Evolutionary conservation across 2,888 invertebrate species (phyloP).

Genomic region (Teleogryllus oceanicus): DNA sequence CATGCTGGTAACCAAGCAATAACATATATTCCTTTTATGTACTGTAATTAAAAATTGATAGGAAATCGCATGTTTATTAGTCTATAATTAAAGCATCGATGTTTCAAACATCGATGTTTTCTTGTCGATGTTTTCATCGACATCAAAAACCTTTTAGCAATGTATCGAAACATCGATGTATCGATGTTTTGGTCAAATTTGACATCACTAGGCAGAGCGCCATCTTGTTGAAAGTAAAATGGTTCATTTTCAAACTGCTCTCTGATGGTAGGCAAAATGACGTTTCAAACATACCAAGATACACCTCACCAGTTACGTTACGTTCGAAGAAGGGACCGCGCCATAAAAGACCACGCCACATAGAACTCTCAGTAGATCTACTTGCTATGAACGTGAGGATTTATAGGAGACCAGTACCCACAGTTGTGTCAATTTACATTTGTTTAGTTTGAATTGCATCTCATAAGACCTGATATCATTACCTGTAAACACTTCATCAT

Average conservation of each 20-base stretch:
- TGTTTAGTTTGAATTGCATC: background rate
- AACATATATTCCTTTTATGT: too few relatives aligned
- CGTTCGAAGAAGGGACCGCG: constrained; percentile 34
- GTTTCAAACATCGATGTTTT: too few relatives aligned
- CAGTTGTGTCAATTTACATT: constrained; percentile 41
- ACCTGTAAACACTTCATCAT: background rate
- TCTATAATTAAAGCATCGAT: too few relatives aligned
- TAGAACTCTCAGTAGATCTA: constrained; percentile 38
- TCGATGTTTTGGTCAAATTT: too few relatives aligned
- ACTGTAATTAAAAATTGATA: too few relatives aligned
- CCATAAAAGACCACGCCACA: constrained; percentile 38
- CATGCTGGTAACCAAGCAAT: too few relatives aligned
- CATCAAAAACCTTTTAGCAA: too few relatives aligned
- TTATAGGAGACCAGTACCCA: constrained; percentile 39
- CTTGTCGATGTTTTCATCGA: too few relatives aligned
- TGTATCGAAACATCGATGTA: too few relatives aligned
- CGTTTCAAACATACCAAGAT: background rate
- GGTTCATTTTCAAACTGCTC: background rate
- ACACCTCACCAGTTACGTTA: background rate
- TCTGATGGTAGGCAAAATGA: background rate
- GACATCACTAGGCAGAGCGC: background rate
- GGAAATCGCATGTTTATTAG: too few relatives aligned
- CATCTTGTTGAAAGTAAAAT: background rate
- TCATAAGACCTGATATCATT: background rate
- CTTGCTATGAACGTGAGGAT: constrained; percentile 39